Evolutionary conservation across 2,113 vertebrate species (phyloP).

Genomic region (Cochlearius cochlearius): DNA sequence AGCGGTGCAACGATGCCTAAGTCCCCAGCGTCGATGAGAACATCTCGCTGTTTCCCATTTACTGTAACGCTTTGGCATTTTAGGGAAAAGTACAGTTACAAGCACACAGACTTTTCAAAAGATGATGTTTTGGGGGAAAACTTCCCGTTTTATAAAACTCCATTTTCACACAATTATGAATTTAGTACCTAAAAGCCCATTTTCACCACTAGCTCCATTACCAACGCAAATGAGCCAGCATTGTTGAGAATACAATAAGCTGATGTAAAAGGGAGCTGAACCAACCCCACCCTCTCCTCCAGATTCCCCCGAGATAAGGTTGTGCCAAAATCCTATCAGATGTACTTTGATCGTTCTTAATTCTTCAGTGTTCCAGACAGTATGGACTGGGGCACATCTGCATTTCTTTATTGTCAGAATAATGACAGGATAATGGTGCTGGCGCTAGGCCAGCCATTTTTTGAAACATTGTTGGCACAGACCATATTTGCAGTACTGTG

Average conservation of each 20-base stretch:
- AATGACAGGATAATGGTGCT: slow-evolving; percentile 39
- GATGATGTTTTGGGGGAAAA: background rate
- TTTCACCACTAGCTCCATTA: background rate
- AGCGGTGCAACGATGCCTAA: background rate
- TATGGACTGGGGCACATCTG: slow-evolving; percentile 34
- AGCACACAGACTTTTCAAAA: background rate
- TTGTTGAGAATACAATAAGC: slow-evolving; percentile 8
- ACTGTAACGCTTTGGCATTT: background rate
- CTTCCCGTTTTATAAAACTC: background rate
- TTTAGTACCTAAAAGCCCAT: background rate
- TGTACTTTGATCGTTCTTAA: slow-evolving; percentile 9
- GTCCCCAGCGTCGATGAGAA: background rate
- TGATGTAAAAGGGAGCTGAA: slow-evolving; percentile 17
- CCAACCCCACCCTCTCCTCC: background rate
- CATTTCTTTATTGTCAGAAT: slow-evolving; percentile 46
- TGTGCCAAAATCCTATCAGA: slow-evolving; percentile 14
- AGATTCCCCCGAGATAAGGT: background rate
- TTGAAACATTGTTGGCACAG: background rate
- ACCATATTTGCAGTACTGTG: background rate
- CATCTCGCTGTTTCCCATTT: background rate
- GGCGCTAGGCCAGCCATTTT: background rate
- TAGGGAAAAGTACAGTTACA: background rate
- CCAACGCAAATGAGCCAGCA: background rate
- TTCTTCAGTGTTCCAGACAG: slow-evolving; percentile 11
- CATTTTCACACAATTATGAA: background rate